A percentile compares a stretch with the other conserved stretches of the same genome.
Conservation (phyloP, 2,113 vertebrate genomes). For the Myotis brandtii region DNA sequence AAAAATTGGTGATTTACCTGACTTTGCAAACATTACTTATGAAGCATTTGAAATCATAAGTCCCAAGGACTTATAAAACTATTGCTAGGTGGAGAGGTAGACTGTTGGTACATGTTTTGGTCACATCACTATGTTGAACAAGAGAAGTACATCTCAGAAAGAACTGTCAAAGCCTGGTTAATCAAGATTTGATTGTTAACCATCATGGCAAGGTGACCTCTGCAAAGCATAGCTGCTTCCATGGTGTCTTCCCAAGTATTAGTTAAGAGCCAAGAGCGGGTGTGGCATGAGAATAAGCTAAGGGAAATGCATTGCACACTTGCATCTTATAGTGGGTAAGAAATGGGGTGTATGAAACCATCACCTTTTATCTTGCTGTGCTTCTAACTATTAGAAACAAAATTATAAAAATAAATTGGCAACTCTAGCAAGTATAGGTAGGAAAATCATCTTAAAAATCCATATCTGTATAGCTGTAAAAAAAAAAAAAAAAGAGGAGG, state of each 20-base stretch:
- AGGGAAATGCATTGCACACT: neutral
- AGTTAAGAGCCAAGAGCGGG: neutral
- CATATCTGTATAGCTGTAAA: no score
- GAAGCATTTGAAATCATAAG: slow-evolving; percentile 22
- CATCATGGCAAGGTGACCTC: neutral
- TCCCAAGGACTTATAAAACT: slow-evolving; percentile 5
- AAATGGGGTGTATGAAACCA: neutral
- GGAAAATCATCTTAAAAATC: slow-evolving; percentile 9
- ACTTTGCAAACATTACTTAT: slow-evolving; percentile 28
- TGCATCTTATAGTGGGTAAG: neutral
- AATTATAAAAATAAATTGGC: slow-evolving; percentile 42
- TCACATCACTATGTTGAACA: neutral
- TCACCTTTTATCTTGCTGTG: slow-evolving; percentile 1
- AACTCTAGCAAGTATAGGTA: neutral
- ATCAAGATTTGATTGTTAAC: neutral
- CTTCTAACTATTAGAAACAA: slow-evolving; percentile 27
- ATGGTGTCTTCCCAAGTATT: neutral
- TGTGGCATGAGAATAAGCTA: neutral
- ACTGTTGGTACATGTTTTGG: slow-evolving; percentile 3
- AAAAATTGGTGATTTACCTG: slow-evolving; percentile 9
- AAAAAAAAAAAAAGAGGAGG: no score
- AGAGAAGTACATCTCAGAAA: neutral
- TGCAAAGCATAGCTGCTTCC: neutral
- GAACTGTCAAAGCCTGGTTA: neutral
- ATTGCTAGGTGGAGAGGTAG: neutral